A percentile compares a stretch with the other conserved stretches of the same genome.
Evolutionary conservation across 2,888 invertebrate genomes (phyloP).

Genomic region (Heliconius ismenius): DNA sequence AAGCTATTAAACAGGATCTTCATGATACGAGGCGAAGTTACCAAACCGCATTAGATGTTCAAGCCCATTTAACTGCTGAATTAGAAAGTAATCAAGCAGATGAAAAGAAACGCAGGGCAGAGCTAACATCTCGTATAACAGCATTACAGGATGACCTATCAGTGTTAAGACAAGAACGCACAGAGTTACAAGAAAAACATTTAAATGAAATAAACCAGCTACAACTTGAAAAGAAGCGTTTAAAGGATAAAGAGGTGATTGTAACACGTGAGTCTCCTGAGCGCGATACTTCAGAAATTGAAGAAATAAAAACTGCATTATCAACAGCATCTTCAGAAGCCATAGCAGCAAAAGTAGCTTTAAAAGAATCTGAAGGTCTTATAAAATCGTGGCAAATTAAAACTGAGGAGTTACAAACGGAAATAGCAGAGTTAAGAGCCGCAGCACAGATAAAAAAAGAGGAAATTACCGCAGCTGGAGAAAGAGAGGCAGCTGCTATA

Average conservation of each 20-base stretch:
- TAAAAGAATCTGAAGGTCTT: conserved; percentile 63
- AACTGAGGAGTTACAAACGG: conserved; percentile 63
- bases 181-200: conserved; percentile 62
- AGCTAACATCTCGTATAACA: conserved; percentile 60
- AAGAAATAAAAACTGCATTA: conserved; percentile 62
- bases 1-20: conserved; percentile 71
- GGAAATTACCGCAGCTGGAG: conserved; percentile 63
- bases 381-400: conserved; percentile 64
- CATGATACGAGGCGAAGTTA: conserved; percentile 71
- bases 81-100: conserved; percentile 70
- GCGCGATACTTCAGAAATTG: conserved; percentile 65
- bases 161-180: conserved; percentile 60
- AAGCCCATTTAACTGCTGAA: conserved; percentile 70
- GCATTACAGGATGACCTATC: conserved; percentile 71
- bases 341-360: conserved; percentile 56
- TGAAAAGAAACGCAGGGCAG: conserved; percentile 59
- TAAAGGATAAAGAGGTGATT: conserved; percentile 66
- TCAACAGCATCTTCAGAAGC: conserved; percentile 60
- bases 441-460: conserved; percentile 66
- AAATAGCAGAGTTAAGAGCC: conserved; percentile 65
- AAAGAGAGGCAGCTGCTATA: conserved; percentile 65
- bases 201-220: conserved; percentile 62
- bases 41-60: conserved; percentile 73
- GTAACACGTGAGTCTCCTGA: conserved; percentile 59
- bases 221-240: conserved; percentile 59